Percentiles rank a stretch among this genome's conserved stretches.
These are phyloP conservation scores for Saccostrea echinata DNA, from an alignment of 1,140 invertebrate genomes.

Conservation along the genomic window DNA sequence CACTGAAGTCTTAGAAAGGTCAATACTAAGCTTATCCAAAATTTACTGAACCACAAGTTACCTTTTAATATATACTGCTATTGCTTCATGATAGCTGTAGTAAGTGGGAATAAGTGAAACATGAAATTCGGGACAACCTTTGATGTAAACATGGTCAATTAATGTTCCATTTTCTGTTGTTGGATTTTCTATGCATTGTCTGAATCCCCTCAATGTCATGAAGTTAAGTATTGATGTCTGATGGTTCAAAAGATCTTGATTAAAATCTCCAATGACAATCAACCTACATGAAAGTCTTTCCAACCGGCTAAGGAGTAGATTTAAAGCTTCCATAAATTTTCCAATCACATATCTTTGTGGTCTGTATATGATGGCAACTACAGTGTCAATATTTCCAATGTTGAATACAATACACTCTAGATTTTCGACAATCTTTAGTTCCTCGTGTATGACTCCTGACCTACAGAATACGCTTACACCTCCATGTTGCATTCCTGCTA, in stretches of 20 bases:
- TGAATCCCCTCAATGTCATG: conserved; percentile 15
- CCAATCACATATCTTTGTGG: too few species aligned
- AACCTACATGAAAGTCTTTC: background rate
- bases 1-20: too few species aligned
- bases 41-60: too few species aligned
- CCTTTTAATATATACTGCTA: background rate
- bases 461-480: too few species aligned
- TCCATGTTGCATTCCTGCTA: background rate
- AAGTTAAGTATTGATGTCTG: background rate
- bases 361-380: too few species aligned
- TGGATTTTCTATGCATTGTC: background rate
- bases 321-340: conserved; percentile 17
- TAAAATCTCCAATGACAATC: conserved; percentile 47
- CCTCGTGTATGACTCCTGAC: too few species aligned
- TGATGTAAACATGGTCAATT: conserved; percentile 47
- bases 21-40: too few species aligned
- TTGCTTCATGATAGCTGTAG: too few species aligned
- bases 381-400: too few species aligned
- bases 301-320: background rate
- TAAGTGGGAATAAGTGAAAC: conserved; percentile 39
- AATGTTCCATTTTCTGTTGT: conserved; percentile 45
- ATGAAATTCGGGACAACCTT: background rate
- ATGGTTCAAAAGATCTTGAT: conserved; percentile 43
- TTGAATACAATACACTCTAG: background rate
- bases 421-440: background rate